Base-by-base conservation (phyloP, 2,797 vertebrate genomes). In the Chanos chanos region DNA sequence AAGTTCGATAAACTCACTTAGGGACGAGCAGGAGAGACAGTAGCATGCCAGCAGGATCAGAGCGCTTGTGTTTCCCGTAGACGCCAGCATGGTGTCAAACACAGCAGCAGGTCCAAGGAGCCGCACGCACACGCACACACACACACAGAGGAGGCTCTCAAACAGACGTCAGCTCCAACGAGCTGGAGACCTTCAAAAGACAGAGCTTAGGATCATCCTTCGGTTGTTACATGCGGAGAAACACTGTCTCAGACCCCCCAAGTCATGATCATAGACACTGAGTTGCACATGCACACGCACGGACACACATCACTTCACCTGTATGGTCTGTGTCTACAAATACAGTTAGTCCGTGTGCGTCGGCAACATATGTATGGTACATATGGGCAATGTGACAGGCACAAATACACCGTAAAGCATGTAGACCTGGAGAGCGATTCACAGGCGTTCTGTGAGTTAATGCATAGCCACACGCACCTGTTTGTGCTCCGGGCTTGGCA, bases 21-120 rank as follows among this genome's bases (percentile, higher is more conserved):
- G 65, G 10, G 83, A 83, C 73, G 81, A 84, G 72, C 88, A 87
- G 75, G 86, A 78, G 79, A 84, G 85, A 74, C 77, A 81, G 62
- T 77, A 86, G 81, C 78, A 82, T 56, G 81, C 55, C 43, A 89
- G 24, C 13, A 84, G 60, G 45, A 79, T 30, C 28, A 85, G 71
- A 59, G 74, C 76, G 64, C 77, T 77, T 61, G 70, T 57, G 44
- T 77, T 61, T 40, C 74, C 74, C 64, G 76, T 76, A 68, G 74
- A 78, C 79, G 80, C 77, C 72, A 71, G 75, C 88, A 89, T 89
- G 76, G 56, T 88, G 75, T 80, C 81, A 82, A 65, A 78, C 77
- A 75, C 59, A 64, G 70, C 69, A 70, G 58, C 33, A 60, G 71
- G 70, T 74, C 74, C 52, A 28, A 72, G 37, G 25, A 41, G 9